Base-by-base conservation (phyloP, 2,797 vertebrate species). In the Melanotaenia pygmaea region DNA sequence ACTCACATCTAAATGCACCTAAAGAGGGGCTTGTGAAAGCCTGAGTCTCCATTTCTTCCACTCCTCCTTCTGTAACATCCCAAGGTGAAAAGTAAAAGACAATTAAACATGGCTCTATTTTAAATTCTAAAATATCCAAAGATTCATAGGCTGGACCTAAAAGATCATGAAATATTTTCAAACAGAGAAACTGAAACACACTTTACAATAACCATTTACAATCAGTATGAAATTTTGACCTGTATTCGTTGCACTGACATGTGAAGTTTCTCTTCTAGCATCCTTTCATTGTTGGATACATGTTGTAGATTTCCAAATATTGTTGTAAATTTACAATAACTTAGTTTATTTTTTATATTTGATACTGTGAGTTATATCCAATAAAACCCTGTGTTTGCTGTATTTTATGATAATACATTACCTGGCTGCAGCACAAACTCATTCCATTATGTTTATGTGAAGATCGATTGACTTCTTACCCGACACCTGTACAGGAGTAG, bases 11-110 rank as follows among this genome's bases (percentile, higher is more conserved):
- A 57, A 82, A 85, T 28, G 85, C 66, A 73, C 70, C 64, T 58
- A 70, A 62, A 20, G 72, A 72, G 3, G 89, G 80, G 86, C 66
- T 86, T 7, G 74, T 16, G 75, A 95, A 95, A 5, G 72, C 82
- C 68, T 95, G 93, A 11, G 94, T 95, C 11, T 92, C 90, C 80
- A 94, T 86, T 12, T 94, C 86, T 47, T 89, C 89, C n/a, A 80
- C 22, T 18, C 53, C 50, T 72, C 40, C 35, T 68, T 59, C 81
- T 89, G 71, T 13, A 82, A 77, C 28, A 80, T 50, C 3, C 1
- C 8, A 75, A 58, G 64, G 6, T 9, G 0, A 40, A 74, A 70
- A 66, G 34, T 13, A n/a, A 16, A 70, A 43, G 1, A 35, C 3
- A 2, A 22, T 64, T 71, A 62, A 64, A 67, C 3, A 53, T 24